Conservation (phyloP, 2,888 invertebrate species). For the Caenorhabditis doughertyi region DNA sequence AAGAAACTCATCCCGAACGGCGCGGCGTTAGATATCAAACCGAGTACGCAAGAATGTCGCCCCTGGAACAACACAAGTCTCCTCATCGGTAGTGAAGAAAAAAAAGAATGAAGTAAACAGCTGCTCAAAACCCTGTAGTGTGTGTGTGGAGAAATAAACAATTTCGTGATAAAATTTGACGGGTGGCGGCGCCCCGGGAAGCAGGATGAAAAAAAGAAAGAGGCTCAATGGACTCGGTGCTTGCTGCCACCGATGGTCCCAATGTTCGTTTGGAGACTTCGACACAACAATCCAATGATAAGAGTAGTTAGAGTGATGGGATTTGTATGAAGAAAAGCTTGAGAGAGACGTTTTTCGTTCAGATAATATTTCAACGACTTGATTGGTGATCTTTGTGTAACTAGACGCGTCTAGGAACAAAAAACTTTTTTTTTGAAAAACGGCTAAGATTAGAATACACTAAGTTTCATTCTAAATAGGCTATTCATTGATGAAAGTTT, state of each 20-base stretch:
- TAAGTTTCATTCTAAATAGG: too few relatives aligned
- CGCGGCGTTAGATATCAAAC: slow-evolving; percentile 35
- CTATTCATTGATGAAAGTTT: too few relatives aligned
- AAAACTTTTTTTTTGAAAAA: neutral
- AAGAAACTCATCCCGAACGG: slow-evolving; percentile 40
- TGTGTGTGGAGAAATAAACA: slow-evolving; percentile 64
- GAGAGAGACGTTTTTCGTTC: slow-evolving; percentile 26
- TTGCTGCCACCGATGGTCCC: slow-evolving; percentile 46
- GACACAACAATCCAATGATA: slow-evolving; percentile 3
- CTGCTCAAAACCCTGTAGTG: slow-evolving; percentile 61
- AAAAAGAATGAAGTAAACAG: slow-evolving; percentile 55
- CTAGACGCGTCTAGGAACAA: slow-evolving; percentile 17
- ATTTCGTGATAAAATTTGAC: slow-evolving; percentile 67
- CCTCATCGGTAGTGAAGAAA: slow-evolving; percentile 29
- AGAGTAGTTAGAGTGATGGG: slow-evolving; percentile 3
- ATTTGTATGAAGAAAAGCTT: neutral
- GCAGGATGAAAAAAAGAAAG: slow-evolving; percentile 10
- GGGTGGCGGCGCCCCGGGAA: slow-evolving; percentile 45
- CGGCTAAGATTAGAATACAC: too few relatives aligned
- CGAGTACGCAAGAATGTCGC: slow-evolving; percentile 42
- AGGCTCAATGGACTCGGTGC: slow-evolving; percentile 24
- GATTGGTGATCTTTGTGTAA: slow-evolving; percentile 38
- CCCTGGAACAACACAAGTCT: slow-evolving; percentile 54
- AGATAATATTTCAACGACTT: slow-evolving; percentile 28
- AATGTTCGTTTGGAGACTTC: slow-evolving; percentile 19